Percentiles rank a stretch among this genome's conserved stretches.
Evolutionary conservation across 2,888 invertebrate genomes (phyloP).

Genomic region (Cryptosula pallasiana): DNA sequence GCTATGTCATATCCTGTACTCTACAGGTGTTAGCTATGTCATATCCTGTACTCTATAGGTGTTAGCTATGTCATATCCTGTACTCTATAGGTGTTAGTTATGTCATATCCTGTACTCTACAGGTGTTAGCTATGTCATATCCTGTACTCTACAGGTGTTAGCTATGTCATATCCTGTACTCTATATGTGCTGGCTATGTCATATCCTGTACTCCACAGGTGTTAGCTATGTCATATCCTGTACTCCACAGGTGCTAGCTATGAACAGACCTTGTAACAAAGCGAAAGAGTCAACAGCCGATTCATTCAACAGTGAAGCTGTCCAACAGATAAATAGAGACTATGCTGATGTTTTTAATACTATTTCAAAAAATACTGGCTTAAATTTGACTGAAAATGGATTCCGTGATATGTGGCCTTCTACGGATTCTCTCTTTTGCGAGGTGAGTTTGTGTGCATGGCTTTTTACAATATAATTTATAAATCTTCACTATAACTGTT

Average conservation of each 20-base stretch:
- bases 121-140: no score
- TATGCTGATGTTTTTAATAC: conserved; percentile 1
- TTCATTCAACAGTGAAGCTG: not conserved
- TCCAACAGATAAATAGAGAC: not conserved
- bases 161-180: no score
- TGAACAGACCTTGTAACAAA: not conserved
- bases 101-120: no score
- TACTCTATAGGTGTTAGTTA: no score
- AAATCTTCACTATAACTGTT: not conserved
- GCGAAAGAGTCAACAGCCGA: not conserved
- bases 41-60: no score
- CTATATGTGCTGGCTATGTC: no score
- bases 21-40: no score
- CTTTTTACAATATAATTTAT: not conserved
- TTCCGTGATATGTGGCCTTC: not conserved
- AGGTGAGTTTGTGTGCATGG: not conserved
- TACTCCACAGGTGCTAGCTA: conserved; percentile 3
- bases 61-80: no score
- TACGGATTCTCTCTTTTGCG: not conserved
- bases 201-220: no score
- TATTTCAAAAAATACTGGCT: not conserved
- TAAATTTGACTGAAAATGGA: not conserved
- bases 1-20: no score
- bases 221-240: no score
- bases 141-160: no score